phyloP scores from a whole-genome alignment of 92 coral and sea anemone genomes.

The Anthopleura xanthogrammica region DNA sequence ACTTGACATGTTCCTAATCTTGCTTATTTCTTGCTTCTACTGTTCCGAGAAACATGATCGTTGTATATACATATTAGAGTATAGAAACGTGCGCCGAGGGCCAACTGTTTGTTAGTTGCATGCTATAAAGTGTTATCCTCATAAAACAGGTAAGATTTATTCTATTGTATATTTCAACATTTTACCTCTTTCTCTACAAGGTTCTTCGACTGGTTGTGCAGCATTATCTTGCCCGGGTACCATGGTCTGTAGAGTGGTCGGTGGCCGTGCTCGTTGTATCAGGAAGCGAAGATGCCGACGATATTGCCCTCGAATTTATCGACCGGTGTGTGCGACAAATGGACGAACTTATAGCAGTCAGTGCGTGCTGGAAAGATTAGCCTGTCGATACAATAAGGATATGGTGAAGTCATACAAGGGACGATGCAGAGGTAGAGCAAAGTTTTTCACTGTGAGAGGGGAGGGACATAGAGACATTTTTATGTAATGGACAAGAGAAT shows the following conservation, averaged over 20 bases:
- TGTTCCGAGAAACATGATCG: no score
- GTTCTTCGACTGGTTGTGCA: slow-evolving; percentile 1
- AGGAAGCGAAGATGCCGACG: slow-evolving; percentile 5
- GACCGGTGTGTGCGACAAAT: slow-evolving; percentile 25
- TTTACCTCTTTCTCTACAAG: not conserved
- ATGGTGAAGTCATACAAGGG: slow-evolving; percentile 11
- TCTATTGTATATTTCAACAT: no score
- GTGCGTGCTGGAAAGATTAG: slow-evolving; percentile 14
- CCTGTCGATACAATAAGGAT: slow-evolving; percentile 9
- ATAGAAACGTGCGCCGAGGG: no score
- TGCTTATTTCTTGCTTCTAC: no score
- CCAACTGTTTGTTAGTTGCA: no score
- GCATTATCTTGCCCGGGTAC: slow-evolving; percentile 10
- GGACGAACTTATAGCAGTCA: slow-evolving; percentile 18
- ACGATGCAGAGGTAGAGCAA: slow-evolving; percentile 15
- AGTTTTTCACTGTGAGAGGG: not conserved
- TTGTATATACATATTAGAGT: no score
- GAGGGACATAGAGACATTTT: no score
- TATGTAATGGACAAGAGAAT: no score
- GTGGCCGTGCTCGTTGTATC: slow-evolving; percentile 23
- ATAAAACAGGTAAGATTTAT: no score
- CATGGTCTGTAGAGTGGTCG: slow-evolving; percentile 7
- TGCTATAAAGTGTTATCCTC: no score
- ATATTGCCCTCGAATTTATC: slow-evolving; percentile 7
- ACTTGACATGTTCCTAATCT: no score